Evolutionary conservation across 2,797 vertebrate species (phyloP), one percentile per base, ranked within the genome.

Genomic region (Galago senegalensis): DNA sequence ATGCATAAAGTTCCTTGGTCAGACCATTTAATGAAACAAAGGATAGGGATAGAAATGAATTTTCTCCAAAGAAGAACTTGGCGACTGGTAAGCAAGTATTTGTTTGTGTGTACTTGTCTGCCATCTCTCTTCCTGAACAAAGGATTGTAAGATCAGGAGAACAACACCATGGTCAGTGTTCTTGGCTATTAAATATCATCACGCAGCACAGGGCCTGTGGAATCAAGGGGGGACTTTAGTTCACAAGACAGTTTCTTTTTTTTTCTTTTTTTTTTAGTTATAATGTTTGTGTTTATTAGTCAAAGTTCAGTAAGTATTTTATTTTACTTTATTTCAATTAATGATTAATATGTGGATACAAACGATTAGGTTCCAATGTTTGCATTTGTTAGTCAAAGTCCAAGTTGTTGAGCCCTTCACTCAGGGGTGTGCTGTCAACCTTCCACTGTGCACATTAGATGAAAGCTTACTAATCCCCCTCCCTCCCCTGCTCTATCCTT

Each of bases 21-120:
- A 95, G 65, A 76, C 5, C 9, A 77, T 21, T 76, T 92, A 87
- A n/a, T 46, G 18, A 89, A 90, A 27, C 34, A 72, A 89, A 69
- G 6, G 5, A 0, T 58, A 1, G 58, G 10, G 46, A 4, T 18
- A 95, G 11, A 75, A 91, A 92, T 76, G 67, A 1, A 69, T 77
- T 77, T 61, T 72, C 58, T 88, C 13, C n/a, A 63, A 90, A 97
- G 56, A 81, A 87, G 18, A 69, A 53, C 31, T 31, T 81, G 67
- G 60, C 14, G 49, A 23, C 5, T 31, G 31, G 40, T 49, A 69
- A 46, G 12, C 25, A 72, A 56, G 14, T 77, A 73, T 18, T 23
- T 58, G 14, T 58, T 18, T 8, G 7, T 73, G 60, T 79, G 34
- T 43, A 3, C n/a, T 53, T 85, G 3, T 69, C 12, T 37, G 5